phyloP scores from a whole-genome alignment of 1,140 invertebrate genomes.

The Himalopsyche phryganea region DNA sequence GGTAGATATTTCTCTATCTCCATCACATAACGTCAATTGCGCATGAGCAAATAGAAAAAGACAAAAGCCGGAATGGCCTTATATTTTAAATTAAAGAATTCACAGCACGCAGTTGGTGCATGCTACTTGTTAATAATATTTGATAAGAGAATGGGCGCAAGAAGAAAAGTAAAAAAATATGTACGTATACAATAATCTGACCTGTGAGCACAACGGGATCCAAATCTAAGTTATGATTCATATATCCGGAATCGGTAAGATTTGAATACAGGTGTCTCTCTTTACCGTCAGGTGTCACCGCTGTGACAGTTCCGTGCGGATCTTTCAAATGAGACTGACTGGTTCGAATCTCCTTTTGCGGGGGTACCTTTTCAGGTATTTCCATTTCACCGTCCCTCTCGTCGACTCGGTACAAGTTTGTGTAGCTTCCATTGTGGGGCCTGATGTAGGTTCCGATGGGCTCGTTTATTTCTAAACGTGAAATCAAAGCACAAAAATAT shows the following conservation, averaged over 20 bases:
- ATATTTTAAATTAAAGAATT: too few relatives aligned
- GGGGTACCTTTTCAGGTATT: slow-evolving; percentile 4
- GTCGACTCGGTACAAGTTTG: slow-evolving; percentile 28
- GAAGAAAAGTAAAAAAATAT: too few relatives aligned
- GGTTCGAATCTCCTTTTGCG: not conserved
- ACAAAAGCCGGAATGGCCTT: too few relatives aligned
- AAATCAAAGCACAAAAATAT: not conserved
- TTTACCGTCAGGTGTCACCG: slow-evolving; percentile 5
- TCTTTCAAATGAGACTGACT: slow-evolving; percentile 15
- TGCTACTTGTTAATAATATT: too few relatives aligned
- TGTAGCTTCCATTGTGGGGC: slow-evolving; percentile 26
- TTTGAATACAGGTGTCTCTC: slow-evolving; percentile 29
- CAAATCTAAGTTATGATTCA: slow-evolving; percentile 41
- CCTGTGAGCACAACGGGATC: slow-evolving; percentile 39
- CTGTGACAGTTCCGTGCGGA: slow-evolving; percentile 5
- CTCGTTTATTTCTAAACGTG: slow-evolving; percentile 13
- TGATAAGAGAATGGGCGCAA: too few relatives aligned
- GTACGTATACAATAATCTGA: too few relatives aligned
- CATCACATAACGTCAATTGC: too few relatives aligned
- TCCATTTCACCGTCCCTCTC: slow-evolving; percentile 25
- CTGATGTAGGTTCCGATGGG: slow-evolving; percentile 16
- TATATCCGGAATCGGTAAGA: slow-evolving; percentile 36
- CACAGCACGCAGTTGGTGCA: too few relatives aligned
- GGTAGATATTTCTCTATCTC: too few relatives aligned
- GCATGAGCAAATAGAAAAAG: too few relatives aligned